Evolutionary conservation across 1,140 invertebrate genomes (phyloP), one percentile per base, ranked within the genome.

Genomic region (Paramacrobiotus metropolitanus): DNA sequence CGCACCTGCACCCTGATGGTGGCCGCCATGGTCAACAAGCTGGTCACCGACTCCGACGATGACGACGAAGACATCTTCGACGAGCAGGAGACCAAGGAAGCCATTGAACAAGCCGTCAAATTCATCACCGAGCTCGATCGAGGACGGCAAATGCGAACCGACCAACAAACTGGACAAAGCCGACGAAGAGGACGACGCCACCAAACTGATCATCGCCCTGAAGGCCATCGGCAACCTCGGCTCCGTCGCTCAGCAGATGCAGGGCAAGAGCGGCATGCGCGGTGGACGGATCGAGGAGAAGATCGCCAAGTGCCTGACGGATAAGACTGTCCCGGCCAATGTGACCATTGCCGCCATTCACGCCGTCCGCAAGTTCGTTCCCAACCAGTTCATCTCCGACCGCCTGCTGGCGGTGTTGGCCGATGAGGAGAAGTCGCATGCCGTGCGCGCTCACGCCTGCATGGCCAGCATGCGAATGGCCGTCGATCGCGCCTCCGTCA

Each of bases 1-100:
- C 48, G 48, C 15, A 55, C 48, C 24, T 55, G 48, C 48, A 28
- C 48, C 24, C 48, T 55, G 48, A 55, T 55, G 48, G 48, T 55
- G 15, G 48, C 15, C 28, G 48, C 48, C 48, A 9, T 55, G 48
- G 48, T 24, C 24, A 9, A 55, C 48, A 55, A 55, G 15, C 48
- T 55, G 24, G 48, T 55, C 48, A 24, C 15, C 4, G 48, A 55
- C 4, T 15, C 15, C 28, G 48, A 55, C 15, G 48, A 55, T 9
- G 24, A 20, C 48, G 4, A 20, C 15, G 48, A 55, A 28, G 48
- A 55, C 15, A n/a, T n/a, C n/a, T n/a, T n/a, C n/a, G n/a, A n/a
- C n/a, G n/a, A n/a, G n/a, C 15, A 28, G 24, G 24, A 55, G 24
- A 20, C 48, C 24, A 24, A 15, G 4, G 48, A 55, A 24, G 15